A percentile compares a stretch with the other conserved stretches of the same genome.
Conservation (phyloP, 2,888 invertebrate genomes). For the Cremastinae sp. region DNA sequence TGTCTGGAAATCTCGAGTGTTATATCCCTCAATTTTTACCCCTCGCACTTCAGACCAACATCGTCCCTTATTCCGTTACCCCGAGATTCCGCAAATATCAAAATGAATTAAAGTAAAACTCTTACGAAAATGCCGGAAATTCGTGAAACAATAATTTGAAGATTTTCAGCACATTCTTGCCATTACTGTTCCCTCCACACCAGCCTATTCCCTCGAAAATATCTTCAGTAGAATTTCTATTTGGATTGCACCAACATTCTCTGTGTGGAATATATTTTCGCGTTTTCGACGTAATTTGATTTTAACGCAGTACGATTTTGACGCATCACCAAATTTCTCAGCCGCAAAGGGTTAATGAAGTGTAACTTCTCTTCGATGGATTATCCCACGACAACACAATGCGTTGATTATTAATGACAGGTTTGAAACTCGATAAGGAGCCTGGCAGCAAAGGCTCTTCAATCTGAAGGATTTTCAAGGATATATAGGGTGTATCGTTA, state of each 20-base stretch:
- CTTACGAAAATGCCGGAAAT: constrained; percentile 35
- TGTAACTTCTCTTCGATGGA: neutral
- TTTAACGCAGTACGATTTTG: too few relatives aligned
- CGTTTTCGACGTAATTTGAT: too few relatives aligned
- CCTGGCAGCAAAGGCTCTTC: neutral
- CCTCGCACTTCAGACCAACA: neutral
- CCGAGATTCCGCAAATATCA: neutral
- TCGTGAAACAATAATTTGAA: constrained; percentile 36
- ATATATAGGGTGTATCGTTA: neutral
- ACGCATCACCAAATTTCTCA: too few relatives aligned
- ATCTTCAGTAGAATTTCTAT: too few relatives aligned
- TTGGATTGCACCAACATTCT: too few relatives aligned
- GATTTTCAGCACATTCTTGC: constrained; percentile 5
- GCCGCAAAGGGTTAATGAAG: neutral
- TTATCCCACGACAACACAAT: constrained; percentile 18
- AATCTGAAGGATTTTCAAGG: constrained; percentile 16
- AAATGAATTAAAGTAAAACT: constrained; percentile 1
- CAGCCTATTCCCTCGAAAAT: neutral
- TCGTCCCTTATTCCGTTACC: neutral
- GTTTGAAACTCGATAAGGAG: constrained; percentile 28
- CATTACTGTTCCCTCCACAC: constrained; percentile 9
- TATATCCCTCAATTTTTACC: constrained; percentile 30
- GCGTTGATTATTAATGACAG: constrained; percentile 31
- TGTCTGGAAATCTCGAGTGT: constrained; percentile 56
- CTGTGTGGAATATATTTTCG: too few relatives aligned